These are phyloP conservation scores for Phataginus tricuspis DNA, from an alignment of 2,797 vertebrate genomes.

Conservation along the genomic window DNA sequence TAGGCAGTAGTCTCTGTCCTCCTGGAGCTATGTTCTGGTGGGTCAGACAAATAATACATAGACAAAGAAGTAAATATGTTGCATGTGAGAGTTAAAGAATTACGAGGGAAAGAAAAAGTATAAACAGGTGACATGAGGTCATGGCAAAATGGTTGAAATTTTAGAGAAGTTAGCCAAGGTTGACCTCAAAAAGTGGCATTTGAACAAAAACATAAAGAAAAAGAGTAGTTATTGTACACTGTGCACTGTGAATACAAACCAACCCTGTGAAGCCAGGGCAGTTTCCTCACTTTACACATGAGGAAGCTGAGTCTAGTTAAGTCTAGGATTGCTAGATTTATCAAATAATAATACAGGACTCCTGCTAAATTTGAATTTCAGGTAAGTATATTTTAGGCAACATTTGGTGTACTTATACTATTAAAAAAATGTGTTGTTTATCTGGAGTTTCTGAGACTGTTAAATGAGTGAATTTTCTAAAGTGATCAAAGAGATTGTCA, in stretches of 20 bases:
- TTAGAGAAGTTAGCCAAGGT: background rate
- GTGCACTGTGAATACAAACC: background rate
- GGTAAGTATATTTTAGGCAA: background rate
- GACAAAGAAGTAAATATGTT: background rate
- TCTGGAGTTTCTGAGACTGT: background rate
- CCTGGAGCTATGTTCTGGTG: background rate
- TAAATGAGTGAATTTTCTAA: background rate
- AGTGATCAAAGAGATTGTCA: background rate
- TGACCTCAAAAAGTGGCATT: background rate
- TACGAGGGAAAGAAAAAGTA: background rate
- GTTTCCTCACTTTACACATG: background rate
- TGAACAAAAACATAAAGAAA: background rate
- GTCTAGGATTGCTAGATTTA: background rate
- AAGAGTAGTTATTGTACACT: background rate
- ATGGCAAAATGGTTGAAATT: background rate
- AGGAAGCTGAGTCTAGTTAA: background rate
- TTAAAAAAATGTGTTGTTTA: background rate
- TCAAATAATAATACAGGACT: background rate
- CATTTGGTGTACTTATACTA: background rate
- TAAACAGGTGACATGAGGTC: background rate
- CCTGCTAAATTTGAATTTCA: constrained; percentile 4
- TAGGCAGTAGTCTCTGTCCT: background rate
- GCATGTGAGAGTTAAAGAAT: background rate
- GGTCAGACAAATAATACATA: background rate
- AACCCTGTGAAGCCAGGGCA: background rate